These are phyloP conservation scores for Eulithis testata DNA, from an alignment of 2,888 invertebrate genomes.

Conservation along the genomic window DNA sequence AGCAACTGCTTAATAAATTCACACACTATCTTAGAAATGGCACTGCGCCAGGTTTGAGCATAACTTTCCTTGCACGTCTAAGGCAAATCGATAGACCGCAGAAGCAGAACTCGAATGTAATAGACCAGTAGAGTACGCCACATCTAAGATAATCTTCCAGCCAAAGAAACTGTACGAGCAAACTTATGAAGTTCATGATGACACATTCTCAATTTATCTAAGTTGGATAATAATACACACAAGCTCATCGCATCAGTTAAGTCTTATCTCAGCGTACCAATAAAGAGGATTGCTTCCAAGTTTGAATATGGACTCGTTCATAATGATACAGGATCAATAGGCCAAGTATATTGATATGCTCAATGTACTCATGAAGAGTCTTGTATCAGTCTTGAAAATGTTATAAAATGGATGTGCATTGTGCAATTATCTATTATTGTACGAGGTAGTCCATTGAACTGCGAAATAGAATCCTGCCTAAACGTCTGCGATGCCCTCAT, in stretches of 20 bases:
- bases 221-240: not conserved
- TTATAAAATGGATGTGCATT: not conserved
- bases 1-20: slow-evolving; percentile 40
- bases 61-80: slow-evolving; percentile 32
- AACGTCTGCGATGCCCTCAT: slow-evolving; percentile 4
- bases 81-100: slow-evolving; percentile 37
- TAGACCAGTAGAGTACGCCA: not conserved
- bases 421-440: slow-evolving; percentile 1
- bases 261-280: too few species aligned
- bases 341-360: too few species aligned
- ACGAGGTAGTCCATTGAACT: slow-evolving; percentile 8
- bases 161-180: not conserved
- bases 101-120: slow-evolving; percentile 10
- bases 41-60: slow-evolving; percentile 36
- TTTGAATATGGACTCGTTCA: too few species aligned
- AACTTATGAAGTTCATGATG: not conserved
- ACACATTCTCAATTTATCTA: not conserved
- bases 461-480: slow-evolving; percentile 11
- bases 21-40: slow-evolving; percentile 39
- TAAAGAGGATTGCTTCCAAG: too few species aligned
- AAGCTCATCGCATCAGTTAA: not conserved
- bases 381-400: too few species aligned
- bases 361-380: not conserved
- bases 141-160: not conserved
- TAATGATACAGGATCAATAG: too few species aligned